These are phyloP conservation scores for Drosophila arizonae DNA, from an alignment of 1,140 invertebrate species.

Conservation along the genomic window DNA sequence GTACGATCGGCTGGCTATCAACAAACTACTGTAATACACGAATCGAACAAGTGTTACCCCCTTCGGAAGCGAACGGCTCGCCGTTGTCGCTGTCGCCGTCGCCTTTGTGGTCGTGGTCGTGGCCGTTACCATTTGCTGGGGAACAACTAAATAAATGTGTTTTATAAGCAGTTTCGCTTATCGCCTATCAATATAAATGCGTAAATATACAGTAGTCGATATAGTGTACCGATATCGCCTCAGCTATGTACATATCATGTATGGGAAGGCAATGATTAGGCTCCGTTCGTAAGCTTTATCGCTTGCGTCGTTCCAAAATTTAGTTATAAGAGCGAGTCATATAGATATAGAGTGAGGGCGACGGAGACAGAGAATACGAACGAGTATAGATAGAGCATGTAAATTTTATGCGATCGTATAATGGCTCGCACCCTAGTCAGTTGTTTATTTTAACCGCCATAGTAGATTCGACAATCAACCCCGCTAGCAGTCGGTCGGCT, in stretches of 20 bases:
- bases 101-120: background rate
- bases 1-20: conserved; percentile 67
- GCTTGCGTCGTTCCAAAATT: conserved; percentile 14
- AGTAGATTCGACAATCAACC: no score
- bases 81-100: conserved; percentile 6
- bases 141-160: conserved; percentile 79
- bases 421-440: conserved; percentile 9
- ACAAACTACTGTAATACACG: conserved; percentile 80
- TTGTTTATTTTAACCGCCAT: conserved; percentile 31
- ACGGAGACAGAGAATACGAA: background rate
- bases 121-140: conserved; percentile 15
- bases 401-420: conserved; percentile 21
- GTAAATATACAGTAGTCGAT: conserved; percentile 82
- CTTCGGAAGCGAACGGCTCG: conserved; percentile 38
- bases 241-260: conserved; percentile 32
- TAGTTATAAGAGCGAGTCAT: background rate
- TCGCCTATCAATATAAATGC: conserved; percentile 80
- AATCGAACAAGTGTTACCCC: conserved; percentile 77
- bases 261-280: conserved; percentile 47
- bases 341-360: background rate
- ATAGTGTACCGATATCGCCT: conserved; percentile 58
- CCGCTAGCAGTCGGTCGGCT: conserved; percentile 22
- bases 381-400: conserved; percentile 27
- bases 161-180: conserved; percentile 80
- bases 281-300: conserved; percentile 43